These are phyloP conservation scores for Sepioteuthis lessoniana DNA, from an alignment of 2,888 invertebrate species.

Conservation along the genomic window DNA sequence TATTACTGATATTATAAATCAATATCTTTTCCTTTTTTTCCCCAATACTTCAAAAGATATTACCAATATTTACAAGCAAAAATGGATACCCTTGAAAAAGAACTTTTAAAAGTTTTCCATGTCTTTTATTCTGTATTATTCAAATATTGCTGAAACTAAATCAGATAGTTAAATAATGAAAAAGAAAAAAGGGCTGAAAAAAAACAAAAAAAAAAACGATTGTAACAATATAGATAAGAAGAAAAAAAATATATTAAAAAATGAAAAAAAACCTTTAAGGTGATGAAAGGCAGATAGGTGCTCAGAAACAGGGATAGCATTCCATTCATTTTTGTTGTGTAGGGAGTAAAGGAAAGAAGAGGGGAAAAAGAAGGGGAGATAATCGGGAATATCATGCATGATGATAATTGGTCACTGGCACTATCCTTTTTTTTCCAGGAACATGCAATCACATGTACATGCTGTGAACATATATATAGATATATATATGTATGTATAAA, in stretches of 20 bases:
- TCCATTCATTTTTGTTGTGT: not conserved
- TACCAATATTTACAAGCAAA: too few species aligned
- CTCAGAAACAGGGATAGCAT: not conserved
- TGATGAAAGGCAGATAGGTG: not conserved
- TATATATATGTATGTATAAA: not conserved
- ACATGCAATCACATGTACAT: conserved; percentile 8
- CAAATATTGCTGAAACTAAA: not conserved
- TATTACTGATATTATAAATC: too few species aligned
- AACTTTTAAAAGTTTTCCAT: too few species aligned
- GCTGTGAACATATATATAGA: not conserved
- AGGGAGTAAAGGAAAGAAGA: not conserved
- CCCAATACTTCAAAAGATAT: too few species aligned
- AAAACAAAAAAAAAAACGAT: not conserved
- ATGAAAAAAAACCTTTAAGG: not conserved
- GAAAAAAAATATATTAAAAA: not conserved
- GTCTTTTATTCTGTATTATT: too few species aligned
- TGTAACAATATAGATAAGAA: not conserved
- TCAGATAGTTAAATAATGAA: not conserved
- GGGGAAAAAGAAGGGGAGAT: not conserved
- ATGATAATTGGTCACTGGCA: not conserved
- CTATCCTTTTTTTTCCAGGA: not conserved
- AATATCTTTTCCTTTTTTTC: too few species aligned
- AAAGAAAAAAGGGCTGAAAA: not conserved
- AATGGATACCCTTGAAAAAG: too few species aligned
- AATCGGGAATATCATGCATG: not conserved